phyloP scores from a whole-genome alignment of 2,113 vertebrate species.

The Ceyx cyanopectus region DNA sequence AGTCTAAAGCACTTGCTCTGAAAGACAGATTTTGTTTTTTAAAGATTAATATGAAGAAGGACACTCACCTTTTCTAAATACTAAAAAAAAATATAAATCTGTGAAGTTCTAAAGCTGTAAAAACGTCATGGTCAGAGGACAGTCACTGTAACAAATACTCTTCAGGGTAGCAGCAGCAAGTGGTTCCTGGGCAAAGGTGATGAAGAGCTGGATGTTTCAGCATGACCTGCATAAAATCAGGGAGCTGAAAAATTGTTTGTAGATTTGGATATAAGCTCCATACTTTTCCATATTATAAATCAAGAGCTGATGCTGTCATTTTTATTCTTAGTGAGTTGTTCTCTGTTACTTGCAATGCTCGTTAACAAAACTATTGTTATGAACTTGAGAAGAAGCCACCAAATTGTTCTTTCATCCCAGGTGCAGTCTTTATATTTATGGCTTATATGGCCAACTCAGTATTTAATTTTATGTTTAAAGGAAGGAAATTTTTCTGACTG shows the following conservation, averaged over 20 bases:
- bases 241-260: not conserved
- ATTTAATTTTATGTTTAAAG: not conserved
- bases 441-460: not conserved
- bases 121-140: not conserved
- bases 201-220: not conserved
- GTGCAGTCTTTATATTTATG: not conserved
- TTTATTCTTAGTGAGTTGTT: not conserved
- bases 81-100: not conserved
- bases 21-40: not conserved
- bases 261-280: not conserved
- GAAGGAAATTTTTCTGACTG: not conserved
- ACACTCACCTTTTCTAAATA: not conserved
- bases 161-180: not conserved
- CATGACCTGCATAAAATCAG: accelerated
- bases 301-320: not conserved
- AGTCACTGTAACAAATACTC: not conserved
- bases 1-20: not conserved
- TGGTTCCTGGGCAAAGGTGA: not conserved
- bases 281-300: not conserved
- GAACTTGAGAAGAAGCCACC: not conserved
- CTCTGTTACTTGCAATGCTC: not conserved
- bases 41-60: not conserved
- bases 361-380: not conserved
- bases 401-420: not conserved
- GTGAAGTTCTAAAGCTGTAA: not conserved